These are phyloP conservation scores for Oryzias celebensis DNA, from an alignment of 2,113 vertebrate genomes.

Conservation along the genomic window DNA sequence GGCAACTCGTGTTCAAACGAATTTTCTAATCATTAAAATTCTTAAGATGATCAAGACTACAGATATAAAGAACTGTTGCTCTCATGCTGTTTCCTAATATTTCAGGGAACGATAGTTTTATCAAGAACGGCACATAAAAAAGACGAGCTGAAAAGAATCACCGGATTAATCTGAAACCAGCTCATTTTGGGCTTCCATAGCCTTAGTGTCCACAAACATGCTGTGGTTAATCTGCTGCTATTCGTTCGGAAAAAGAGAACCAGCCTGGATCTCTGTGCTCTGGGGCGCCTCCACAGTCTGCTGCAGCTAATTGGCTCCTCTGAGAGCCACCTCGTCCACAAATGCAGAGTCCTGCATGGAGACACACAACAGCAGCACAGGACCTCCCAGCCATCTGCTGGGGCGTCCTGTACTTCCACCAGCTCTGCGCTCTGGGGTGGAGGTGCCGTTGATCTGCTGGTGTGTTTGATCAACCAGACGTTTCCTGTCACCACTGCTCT, in stretches of 20 bases:
- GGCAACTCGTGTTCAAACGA: no score
- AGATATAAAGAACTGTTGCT: no score
- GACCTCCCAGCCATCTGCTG: conserved; percentile 54
- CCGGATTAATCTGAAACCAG: no score
- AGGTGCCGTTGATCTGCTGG: conserved; percentile 32
- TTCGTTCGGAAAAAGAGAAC: conserved; percentile 31
- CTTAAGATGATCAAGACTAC: no score
- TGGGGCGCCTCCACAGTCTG: conserved; percentile 42
- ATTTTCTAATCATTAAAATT: no score
- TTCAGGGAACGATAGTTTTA: no score
- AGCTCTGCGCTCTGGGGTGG: conserved; percentile 77
- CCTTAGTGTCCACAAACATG: no score
- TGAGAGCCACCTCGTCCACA: conserved; percentile 42
- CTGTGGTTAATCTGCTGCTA: not conserved
- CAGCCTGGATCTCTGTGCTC: conserved; percentile 38
- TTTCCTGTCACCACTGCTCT: conserved; percentile 13
- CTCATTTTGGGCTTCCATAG: no score
- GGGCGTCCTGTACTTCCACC: conserved; percentile 20
- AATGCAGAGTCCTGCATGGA: conserved; percentile 9
- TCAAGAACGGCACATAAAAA: no score
- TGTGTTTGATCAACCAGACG: conserved; percentile 35
- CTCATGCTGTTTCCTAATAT: no score
- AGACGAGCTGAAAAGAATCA: no score
- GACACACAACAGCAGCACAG: conserved; percentile 15
- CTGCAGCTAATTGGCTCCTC: conserved; percentile 66